Evolutionary conservation across 1,140 invertebrate species (phyloP).

Genomic region (Diorhabda sublineata): DNA sequence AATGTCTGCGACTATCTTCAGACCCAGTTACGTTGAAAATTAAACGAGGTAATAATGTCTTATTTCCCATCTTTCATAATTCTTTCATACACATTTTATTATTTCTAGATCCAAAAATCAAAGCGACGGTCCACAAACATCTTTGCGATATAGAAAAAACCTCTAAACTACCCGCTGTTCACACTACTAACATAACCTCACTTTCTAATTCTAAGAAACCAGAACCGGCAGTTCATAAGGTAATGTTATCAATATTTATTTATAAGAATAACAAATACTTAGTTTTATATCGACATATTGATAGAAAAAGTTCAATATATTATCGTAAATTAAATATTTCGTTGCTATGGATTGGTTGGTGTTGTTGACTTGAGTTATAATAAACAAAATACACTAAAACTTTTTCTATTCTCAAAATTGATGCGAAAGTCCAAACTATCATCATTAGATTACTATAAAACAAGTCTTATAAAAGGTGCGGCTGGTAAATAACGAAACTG

Average conservation of each 20-base stretch:
- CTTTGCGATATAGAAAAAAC: slow-evolving; percentile 42
- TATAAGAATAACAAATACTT: too few species aligned
- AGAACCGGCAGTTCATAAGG: slow-evolving; percentile 34
- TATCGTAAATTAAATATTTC: too few species aligned
- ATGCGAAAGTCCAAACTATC: too few species aligned
- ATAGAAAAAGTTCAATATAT: too few species aligned
- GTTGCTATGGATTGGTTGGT: too few species aligned
- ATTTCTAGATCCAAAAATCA: slow-evolving; percentile 74
- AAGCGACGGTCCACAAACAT: slow-evolving; percentile 72
- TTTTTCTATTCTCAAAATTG: too few species aligned
- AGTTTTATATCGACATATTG: too few species aligned
- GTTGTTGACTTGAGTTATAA: too few species aligned
- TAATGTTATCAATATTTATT: background rate
- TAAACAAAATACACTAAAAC: too few species aligned
- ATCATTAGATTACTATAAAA: too few species aligned
- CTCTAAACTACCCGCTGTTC: background rate
- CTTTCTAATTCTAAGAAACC: slow-evolving; percentile 13
- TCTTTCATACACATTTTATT: background rate
- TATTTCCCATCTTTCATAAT: background rate
- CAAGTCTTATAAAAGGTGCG: too few species aligned
- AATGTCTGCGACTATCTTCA: slow-evolving; percentile 82
- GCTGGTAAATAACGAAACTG: too few species aligned
- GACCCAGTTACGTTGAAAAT: slow-evolving; percentile 84
- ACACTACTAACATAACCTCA: slow-evolving; percentile 1
- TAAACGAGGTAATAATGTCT: slow-evolving; percentile 67